Percentiles rank a stretch among this genome's conserved stretches.
phyloP scores from a whole-genome alignment of 2,797 vertebrate genomes.

The Gadopsis bispinosus region DNA sequence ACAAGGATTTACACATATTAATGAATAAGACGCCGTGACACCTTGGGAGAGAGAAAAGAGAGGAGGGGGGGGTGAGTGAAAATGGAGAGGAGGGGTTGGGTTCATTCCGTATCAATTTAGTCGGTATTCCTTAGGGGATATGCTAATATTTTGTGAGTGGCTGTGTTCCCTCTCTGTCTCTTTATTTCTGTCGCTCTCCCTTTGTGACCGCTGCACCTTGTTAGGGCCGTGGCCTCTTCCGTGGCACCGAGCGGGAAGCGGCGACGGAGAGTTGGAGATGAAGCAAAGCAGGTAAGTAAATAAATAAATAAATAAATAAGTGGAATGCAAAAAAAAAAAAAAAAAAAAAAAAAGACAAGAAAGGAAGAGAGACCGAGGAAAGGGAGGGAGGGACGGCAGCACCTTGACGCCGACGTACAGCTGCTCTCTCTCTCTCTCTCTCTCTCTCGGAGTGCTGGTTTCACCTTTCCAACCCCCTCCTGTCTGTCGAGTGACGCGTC shows the following conservation, averaged over 20 bases:
- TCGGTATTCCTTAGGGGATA: constrained; percentile 92
- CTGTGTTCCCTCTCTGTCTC: constrained; percentile 84
- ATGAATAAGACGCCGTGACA: constrained; percentile 91
- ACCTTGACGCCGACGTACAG: constrained; percentile 98
- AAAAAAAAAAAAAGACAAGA: constrained; percentile 77
- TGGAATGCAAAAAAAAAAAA: constrained; percentile 77
- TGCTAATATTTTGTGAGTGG: constrained; percentile 88
- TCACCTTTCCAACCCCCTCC: constrained; percentile 86
- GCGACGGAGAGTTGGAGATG: constrained; percentile 63
- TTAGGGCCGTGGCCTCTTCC: constrained; percentile 94
- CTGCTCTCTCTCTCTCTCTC: constrained; percentile 88
- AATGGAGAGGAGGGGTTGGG: constrained; percentile 64
- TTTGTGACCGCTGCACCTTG: constrained; percentile 93
- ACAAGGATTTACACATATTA: constrained; percentile 92
- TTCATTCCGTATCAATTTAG: constrained; percentile 90
- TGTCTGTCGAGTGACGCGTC: constrained; percentile 98
- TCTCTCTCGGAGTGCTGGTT: constrained; percentile 90
- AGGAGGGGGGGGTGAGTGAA: constrained; percentile 27
- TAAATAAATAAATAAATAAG: constrained; percentile 60
- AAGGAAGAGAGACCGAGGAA: constrained; percentile 74
- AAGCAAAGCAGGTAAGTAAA: constrained; percentile 74
- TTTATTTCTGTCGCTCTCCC: constrained; percentile 68
- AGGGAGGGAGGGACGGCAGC: constrained; percentile 84
- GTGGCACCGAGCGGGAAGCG: constrained; percentile 69
- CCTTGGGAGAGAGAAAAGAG: constrained; percentile 77